Evolutionary conservation across 2,797 vertebrate genomes (phyloP).

Genomic region (Jordanella pulchra): DNA sequence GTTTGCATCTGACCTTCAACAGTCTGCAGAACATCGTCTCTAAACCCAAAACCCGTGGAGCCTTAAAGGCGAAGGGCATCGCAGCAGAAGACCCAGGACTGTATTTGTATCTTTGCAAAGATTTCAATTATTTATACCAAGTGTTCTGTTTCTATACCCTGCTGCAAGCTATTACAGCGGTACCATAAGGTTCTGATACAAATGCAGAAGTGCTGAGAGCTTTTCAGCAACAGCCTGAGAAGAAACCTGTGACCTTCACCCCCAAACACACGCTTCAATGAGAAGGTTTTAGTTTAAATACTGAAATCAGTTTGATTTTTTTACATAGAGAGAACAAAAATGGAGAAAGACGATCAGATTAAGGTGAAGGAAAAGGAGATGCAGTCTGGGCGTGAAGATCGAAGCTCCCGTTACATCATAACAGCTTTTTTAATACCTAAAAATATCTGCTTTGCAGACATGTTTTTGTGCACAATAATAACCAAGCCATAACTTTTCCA

Average conservation of each 20-base stretch:
- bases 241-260: no score
- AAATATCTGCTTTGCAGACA: neutral
- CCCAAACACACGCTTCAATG: no score
- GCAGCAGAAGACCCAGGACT: neutral
- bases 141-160: slow-evolving; percentile 8
- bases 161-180: slow-evolving; percentile 16
- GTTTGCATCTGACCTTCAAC: no score
- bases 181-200: slow-evolving; percentile 18
- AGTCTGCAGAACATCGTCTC: no score
- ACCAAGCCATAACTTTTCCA: neutral
- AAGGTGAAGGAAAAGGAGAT: neutral
- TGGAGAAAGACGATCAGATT: no score
- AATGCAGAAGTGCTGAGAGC: slow-evolving; percentile 39
- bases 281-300: neutral
- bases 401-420: neutral
- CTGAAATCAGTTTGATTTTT: neutral
- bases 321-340: neutral
- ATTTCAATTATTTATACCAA: slow-evolving; percentile 10
- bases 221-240: slow-evolving; percentile 35
- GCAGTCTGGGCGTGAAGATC: neutral
- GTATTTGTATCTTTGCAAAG: neutral
- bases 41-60: no score
- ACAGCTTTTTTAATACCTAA: neutral
- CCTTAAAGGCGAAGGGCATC: no score
- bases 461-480: neutral